These are phyloP conservation scores for Aphrophora alni DNA, from an alignment of 2,888 invertebrate species.

Conservation along the genomic window DNA sequence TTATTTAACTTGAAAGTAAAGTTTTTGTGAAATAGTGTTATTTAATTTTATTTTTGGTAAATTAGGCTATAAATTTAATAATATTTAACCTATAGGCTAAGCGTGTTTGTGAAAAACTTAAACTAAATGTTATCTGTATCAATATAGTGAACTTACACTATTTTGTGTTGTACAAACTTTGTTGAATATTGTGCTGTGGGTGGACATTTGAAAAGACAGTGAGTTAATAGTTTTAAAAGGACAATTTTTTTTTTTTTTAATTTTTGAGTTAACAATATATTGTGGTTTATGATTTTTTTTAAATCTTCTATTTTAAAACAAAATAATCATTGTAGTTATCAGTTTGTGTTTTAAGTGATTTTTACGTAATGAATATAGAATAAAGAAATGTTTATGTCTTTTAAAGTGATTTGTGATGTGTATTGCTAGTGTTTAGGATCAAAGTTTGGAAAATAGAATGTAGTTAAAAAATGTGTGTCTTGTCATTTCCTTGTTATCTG, in stretches of 20 bases:
- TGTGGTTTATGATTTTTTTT: neutral
- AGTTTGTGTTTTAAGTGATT: neutral
- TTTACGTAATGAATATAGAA: neutral
- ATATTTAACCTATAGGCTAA: neutral
- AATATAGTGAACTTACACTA: neutral
- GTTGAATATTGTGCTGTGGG: neutral
- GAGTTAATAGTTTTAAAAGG: neutral
- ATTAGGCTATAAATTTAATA: neutral
- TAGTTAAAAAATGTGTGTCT: neutral
- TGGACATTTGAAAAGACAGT: neutral
- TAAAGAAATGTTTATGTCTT: neutral
- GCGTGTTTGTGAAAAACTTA: neutral
- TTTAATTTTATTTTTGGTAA: neutral
- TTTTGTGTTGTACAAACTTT: neutral
- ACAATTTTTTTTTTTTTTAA: neutral
- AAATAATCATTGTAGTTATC: neutral
- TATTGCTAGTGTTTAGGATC: neutral
- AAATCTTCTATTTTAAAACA: neutral
- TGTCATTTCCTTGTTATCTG: neutral
- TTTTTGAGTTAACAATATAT: neutral
- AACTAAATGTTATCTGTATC: neutral
- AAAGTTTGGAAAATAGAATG: neutral
- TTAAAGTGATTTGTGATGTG: constrained; percentile 9
- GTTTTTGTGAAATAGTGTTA: neutral
- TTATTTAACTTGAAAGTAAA: neutral